Conservation (phyloP, 1,140 invertebrate species). For the Papilio xuthus region DNA sequence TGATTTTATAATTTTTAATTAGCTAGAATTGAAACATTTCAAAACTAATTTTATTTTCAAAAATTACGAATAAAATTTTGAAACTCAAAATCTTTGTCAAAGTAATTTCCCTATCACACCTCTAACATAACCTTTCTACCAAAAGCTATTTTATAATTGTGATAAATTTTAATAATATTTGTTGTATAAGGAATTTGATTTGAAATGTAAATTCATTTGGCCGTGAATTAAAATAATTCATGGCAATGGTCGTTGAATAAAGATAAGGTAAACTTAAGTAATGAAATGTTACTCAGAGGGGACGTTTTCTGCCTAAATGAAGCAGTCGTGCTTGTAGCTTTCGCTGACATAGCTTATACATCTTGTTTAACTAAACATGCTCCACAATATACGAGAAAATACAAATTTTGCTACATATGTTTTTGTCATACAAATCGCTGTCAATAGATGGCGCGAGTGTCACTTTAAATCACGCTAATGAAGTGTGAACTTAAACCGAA, state of each 20-base stretch:
- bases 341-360: neutral
- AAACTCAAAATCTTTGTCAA: neutral
- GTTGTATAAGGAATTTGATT: constrained; percentile 10
- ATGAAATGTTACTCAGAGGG: neutral
- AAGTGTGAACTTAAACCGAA: too few species aligned
- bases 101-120: neutral
- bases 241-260: constrained; percentile 8
- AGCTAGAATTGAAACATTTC: too few species aligned
- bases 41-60: too few species aligned
- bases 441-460: too few species aligned
- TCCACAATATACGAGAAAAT: neutral
- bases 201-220: constrained; percentile 17
- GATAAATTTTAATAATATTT: constrained; percentile 5
- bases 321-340: neutral
- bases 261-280: constrained; percentile 1
- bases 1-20: too few species aligned
- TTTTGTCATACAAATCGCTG: too few species aligned
- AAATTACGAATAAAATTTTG: too few species aligned
- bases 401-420: too few species aligned
- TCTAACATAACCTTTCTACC: neutral
- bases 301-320: constrained; percentile 17
- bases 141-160: neutral
- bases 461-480: too few species aligned
- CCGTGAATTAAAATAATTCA: constrained; percentile 20
- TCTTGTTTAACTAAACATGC: neutral